These are phyloP conservation scores for Nemopilema nomurai DNA, from an alignment of 30 jellyfish, hydroid and myxozoan genomes.

Conservation along the genomic window DNA sequence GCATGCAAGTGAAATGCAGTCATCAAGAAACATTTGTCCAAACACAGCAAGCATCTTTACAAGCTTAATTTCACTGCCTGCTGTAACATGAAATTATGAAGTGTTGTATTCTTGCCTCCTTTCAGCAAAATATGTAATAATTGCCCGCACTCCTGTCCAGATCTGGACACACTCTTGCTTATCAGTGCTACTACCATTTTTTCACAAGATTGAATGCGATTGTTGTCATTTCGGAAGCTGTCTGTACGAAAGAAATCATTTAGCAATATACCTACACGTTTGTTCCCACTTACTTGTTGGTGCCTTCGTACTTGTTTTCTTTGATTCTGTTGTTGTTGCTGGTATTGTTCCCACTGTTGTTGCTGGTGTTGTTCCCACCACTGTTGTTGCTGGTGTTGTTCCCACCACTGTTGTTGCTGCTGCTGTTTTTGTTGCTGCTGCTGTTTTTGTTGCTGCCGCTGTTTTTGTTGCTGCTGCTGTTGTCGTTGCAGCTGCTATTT, in stretches of 20 bases:
- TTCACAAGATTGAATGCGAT: too few species aligned
- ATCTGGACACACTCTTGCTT: too few species aligned
- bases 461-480: conserved; percentile 6
- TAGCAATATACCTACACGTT: not conserved
- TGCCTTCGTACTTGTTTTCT: not conserved
- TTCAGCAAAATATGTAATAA: too few species aligned
- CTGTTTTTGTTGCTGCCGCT: conserved; percentile 36
- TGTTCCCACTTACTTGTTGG: not conserved
- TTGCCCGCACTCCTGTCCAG: too few species aligned
- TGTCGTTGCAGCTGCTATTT: not conserved
- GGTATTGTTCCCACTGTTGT: conserved; percentile 2
- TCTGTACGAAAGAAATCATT: too few species aligned
- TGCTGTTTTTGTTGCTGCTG: not conserved
- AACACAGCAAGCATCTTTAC: not conserved
- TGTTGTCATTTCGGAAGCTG: too few species aligned
- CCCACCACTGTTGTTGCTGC: not conserved
- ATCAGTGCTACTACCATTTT: too few species aligned
- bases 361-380: not conserved
- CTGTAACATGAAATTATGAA: too few species aligned
- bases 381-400: not conserved
- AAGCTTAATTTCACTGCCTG: not conserved
- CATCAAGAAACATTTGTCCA: too few species aligned
- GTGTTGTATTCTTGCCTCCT: not conserved
- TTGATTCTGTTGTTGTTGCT: not conserved
- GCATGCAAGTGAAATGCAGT: not conserved